Percentiles rank a stretch among this genome's conserved stretches.
These are phyloP conservation scores for Forbesichthys papilliferus DNA, from an alignment of 2,113 vertebrate species.

Conservation along the genomic window DNA sequence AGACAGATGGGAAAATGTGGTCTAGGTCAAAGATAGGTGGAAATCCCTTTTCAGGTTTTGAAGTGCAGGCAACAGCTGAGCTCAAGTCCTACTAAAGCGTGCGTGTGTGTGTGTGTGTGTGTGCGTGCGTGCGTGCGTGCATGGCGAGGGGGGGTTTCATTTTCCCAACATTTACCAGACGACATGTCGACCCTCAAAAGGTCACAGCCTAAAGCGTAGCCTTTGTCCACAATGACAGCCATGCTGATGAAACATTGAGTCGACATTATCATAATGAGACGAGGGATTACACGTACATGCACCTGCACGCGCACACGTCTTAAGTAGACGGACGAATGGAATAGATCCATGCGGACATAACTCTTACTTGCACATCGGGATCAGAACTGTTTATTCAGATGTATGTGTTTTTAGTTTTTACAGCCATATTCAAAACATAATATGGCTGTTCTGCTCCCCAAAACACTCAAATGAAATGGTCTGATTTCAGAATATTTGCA, in stretches of 20 bases:
- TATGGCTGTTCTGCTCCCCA: neutral
- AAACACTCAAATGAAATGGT: neutral
- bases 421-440: constrained; percentile 18
- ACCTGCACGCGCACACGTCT: neutral
- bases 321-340: neutral
- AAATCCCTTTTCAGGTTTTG: no score
- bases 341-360: neutral
- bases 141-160: neutral
- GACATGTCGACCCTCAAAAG: neutral
- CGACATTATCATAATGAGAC: neutral
- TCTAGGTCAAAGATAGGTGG: no score
- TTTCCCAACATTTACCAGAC: neutral
- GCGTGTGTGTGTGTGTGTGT: neutral
- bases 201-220: neutral
- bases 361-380: neutral
- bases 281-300: neutral
- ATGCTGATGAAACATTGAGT: neutral
- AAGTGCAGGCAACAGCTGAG: no score
- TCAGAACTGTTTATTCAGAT: neutral
- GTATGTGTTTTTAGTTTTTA: neutral
- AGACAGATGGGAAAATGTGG: no score
- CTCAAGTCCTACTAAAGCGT: no score
- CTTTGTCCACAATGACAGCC: neutral
- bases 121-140: neutral
- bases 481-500: neutral